Base-by-base conservation (phyloP, 2,888 invertebrate species). In the Pristionchus fissidentatus region DNA sequence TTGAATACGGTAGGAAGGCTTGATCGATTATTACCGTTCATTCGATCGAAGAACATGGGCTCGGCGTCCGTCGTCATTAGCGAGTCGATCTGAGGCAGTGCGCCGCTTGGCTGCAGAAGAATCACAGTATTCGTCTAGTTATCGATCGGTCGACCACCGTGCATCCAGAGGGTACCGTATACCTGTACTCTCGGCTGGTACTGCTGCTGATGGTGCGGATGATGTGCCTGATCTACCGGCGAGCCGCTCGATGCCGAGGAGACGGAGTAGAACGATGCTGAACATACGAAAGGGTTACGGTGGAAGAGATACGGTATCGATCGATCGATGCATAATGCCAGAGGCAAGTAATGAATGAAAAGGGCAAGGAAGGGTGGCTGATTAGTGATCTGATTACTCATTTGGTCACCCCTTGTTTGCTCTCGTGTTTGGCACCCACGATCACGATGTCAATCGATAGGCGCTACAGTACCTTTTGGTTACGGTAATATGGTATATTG, bases 11-110 rank as follows among this genome's bases (percentile, higher is more conserved):
- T 57, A 57, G 38, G 55, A 1, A 1, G 29, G 49, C 46, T 15
- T 15, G 26, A 41, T 73, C 43, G 46, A 26, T 0, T 26, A 73
- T 19, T 52, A 79, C 79, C 79, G 7, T 38, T 52, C 43, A 57
- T 57, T 15, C 55, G 52, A 13, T 81, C 80, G 62, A 52, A 81
- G 62, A 62, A 81, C 46, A 49, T 35, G 29, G 80, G 29, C 62
- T 81, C 80, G 32, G 80, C 46, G 15, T 81, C 80, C 29, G 41
- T 81, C 29, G 80, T 81, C 80, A 81, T 81, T n/a, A 81, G 32
- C 46, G 80, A 81, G 41, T 43, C 80, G 46, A 81, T 81, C 62
- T 81, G 80, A n/a, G 80, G 80, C 41, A 81, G 80, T n/a, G n/a
- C n/a, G 70, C 38, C 22, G 70, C n/a, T 60, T 38, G 62, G 22